phyloP scores from a whole-genome alignment of 2,797 vertebrate species.

The Novumbra hubbsi region DNA sequence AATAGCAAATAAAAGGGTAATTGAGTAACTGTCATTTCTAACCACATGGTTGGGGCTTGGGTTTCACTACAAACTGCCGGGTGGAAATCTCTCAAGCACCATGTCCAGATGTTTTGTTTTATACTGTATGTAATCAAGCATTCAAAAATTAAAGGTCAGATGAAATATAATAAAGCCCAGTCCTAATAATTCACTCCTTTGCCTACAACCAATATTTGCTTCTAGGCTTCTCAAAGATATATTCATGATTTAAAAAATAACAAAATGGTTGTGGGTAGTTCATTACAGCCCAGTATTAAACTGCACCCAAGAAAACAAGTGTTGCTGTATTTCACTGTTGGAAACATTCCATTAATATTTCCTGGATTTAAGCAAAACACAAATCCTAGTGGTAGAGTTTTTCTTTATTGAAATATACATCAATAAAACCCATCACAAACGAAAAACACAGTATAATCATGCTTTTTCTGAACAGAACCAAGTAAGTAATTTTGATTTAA shows the following conservation, averaged over 20 bases:
- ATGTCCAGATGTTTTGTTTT: not conserved
- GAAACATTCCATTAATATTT: too few relatives aligned
- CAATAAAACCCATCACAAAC: constrained; percentile 45
- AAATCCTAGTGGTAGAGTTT: too few relatives aligned
- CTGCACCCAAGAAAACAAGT: not conserved
- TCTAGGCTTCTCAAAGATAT: not conserved
- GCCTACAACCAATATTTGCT: too few relatives aligned
- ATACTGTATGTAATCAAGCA: too few relatives aligned
- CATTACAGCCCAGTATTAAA: not conserved
- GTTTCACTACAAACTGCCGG: constrained; percentile 26
- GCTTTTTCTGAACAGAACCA: too few relatives aligned
- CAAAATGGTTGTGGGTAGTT: not conserved
- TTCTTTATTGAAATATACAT: constrained; percentile 15
- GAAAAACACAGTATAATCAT: not conserved
- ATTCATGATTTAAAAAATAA: too few relatives aligned
- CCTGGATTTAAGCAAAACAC: too few relatives aligned
- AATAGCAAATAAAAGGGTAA: not conserved
- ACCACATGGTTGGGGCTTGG: constrained; percentile 11
- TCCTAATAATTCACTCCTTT: too few relatives aligned
- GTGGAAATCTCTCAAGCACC: constrained; percentile 1
- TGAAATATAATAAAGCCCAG: too few relatives aligned
- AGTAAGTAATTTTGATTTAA: too few relatives aligned
- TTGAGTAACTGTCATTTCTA: not conserved
- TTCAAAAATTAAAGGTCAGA: too few relatives aligned
- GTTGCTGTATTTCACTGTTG: too few relatives aligned